Evolutionary conservation across 2,888 invertebrate species (phyloP), one percentile per base, ranked within the genome.

Genomic region (Melieria picta): DNA sequence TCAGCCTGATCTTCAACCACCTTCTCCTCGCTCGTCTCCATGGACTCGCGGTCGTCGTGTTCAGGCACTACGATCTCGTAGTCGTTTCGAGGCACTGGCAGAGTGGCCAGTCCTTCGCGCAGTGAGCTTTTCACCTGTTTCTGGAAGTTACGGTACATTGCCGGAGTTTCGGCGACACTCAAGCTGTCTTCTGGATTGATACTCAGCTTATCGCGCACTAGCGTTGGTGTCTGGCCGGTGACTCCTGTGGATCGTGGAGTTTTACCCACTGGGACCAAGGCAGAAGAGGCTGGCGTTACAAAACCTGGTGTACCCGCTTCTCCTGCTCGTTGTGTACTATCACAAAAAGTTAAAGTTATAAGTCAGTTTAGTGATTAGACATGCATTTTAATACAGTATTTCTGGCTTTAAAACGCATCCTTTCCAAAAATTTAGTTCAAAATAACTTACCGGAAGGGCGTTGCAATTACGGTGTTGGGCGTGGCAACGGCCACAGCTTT

Each of bases 1-100:
- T 96, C 96, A 0, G 95, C 93, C 86, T 96, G 96, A 87, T 96
- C 98, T 82, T 96, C 95, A 0, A 94, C 84, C 0, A 86, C 80
- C 73, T 88, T 87, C 60, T 85, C 77, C 16, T 79, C 77, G 0
- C 82, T 81, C n/a, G 83, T 84, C 42, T 84, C 85, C 3, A 87
- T 87, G 13, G 89, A 88, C 42, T 88, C 88, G 68, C 92, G 91
- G 73, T 97, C 97, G 0, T 88, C 88, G 68, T 92, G 91, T 75
- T 97, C 97, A 0, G 98, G 98, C 11, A 98, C 95, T 57, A 99
- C 98, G 81, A 99, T 98, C 88, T 99, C 99, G 86, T 97, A 99
- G 88, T 99, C 99, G 85, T 99, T 99, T 79, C 94, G 93, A 0
- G 99, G 99, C 1, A 91, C 87, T 2, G 99, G 99, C 72, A 99